Evolutionary conservation across 2,113 vertebrate species (phyloP).

Genomic region (Microcebus ravelobensis): DNA sequence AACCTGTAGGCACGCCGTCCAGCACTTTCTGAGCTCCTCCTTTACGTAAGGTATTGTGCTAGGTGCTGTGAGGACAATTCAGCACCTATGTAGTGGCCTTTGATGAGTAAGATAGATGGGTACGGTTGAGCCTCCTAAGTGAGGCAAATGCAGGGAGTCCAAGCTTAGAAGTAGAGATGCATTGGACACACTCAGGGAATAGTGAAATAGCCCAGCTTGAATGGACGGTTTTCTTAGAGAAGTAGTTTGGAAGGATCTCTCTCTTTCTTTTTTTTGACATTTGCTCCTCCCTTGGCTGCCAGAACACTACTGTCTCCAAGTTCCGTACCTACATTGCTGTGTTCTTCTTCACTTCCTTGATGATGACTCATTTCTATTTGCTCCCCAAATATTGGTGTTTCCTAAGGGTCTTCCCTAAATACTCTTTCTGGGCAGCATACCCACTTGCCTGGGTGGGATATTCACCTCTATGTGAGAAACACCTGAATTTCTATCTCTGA

Average conservation of each 20-base stretch:
- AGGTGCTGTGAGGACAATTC: not conserved
- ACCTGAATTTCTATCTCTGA: not conserved
- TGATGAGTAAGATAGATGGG: not conserved
- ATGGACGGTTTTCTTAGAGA: not conserved
- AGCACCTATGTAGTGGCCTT: not conserved
- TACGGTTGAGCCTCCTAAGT: not conserved
- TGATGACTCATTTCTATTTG: not conserved
- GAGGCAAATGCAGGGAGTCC: not conserved
- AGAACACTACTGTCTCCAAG: not conserved
- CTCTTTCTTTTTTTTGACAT: not conserved
- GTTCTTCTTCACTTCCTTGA: not conserved
- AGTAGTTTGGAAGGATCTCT: not conserved
- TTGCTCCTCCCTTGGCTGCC: not conserved
- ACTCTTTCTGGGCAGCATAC: not conserved
- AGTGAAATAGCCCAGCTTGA: not conserved
- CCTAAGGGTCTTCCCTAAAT: not conserved
- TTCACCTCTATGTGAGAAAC: not conserved
- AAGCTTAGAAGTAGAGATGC: not conserved
- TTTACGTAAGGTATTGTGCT: not conserved
- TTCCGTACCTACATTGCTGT: not conserved
- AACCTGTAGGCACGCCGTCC: too few relatives aligned
- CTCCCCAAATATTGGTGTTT: constrained; percentile 34
- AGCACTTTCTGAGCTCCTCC: not conserved
- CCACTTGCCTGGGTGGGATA: not conserved
- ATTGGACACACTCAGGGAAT: not conserved